Evolutionary conservation across 2,113 vertebrate genomes (phyloP).

Genomic region (Tachuris rubrigastra): DNA sequence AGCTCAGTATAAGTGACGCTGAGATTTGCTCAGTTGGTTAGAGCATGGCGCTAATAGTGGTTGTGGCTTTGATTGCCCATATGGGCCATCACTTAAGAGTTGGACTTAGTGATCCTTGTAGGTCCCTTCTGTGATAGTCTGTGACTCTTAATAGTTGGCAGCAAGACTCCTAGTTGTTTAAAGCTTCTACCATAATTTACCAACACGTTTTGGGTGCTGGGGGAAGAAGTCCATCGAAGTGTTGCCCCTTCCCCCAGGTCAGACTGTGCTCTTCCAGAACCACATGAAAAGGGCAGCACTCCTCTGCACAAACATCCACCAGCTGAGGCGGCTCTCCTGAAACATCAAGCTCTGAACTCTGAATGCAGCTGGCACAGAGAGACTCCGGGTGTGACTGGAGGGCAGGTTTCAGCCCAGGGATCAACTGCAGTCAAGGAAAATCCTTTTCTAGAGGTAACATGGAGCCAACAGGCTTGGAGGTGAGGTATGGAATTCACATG

Average conservation of each 20-base stretch:
- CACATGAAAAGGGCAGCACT: not conserved
- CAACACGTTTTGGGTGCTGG: not conserved
- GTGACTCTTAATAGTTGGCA: not conserved
- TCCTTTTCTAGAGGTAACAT: not conserved
- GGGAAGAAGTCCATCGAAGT: not conserved
- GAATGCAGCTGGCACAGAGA: not conserved
- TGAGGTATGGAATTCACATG: not conserved
- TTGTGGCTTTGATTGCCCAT: not conserved
- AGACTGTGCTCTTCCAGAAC: not conserved
- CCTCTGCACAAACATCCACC: not conserved
- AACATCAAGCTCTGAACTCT: not conserved
- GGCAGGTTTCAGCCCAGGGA: not conserved
- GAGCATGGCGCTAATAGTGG: not conserved
- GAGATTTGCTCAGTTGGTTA: not conserved
- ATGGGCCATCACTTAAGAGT: not conserved
- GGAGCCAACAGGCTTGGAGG: not conserved
- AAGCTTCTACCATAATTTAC: not conserved
- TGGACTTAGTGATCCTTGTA: not conserved
- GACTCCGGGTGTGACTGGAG: not conserved
- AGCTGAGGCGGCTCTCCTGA: not conserved
- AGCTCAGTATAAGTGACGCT: not conserved
- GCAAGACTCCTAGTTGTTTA: not conserved
- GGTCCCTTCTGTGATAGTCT: not conserved
- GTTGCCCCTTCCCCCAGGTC: not conserved
- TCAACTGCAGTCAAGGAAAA: not conserved